phyloP scores from a whole-genome alignment of 2,113 vertebrate species.

The Monopterus albus region DNA sequence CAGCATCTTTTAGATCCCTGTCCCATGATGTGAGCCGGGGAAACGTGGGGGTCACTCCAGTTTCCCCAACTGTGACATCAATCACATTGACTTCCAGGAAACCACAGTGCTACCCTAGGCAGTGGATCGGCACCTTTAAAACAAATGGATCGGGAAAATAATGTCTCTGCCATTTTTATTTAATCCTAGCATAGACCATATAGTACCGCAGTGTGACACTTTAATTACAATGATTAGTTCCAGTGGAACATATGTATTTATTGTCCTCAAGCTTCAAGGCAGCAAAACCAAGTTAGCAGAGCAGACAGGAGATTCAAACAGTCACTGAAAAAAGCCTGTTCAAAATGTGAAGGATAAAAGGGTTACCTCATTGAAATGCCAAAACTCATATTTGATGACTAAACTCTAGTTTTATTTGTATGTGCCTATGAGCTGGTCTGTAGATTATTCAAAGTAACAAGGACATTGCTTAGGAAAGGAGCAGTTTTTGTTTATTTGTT shows the following conservation, averaged over 20 bases:
- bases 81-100: slow-evolving; percentile 49
- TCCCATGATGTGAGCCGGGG: slow-evolving; percentile 40
- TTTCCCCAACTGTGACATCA: slow-evolving; percentile 50
- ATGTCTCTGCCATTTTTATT: slow-evolving; percentile 51
- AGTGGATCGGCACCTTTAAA: slow-evolving; percentile 35
- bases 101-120: slow-evolving; percentile 15
- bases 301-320: slow-evolving; percentile 7
- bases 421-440: background rate
- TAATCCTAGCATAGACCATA: slow-evolving; percentile 41
- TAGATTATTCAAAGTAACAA: background rate
- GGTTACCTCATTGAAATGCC: background rate
- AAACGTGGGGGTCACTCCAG: slow-evolving; percentile 48
- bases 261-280: slow-evolving; percentile 19
- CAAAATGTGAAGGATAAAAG: slow-evolving; percentile 10
- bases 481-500: too few species aligned
- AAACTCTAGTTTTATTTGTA: background rate
- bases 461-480: background rate
- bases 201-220: slow-evolving; percentile 42
- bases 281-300: slow-evolving; percentile 2
- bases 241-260: slow-evolving; percentile 33
- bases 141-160: slow-evolving; percentile 41
- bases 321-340: slow-evolving; percentile 1
- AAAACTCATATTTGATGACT: background rate
- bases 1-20: slow-evolving; percentile 41
- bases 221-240: slow-evolving; percentile 59